Conservation (phyloP, 2,797 vertebrate species). For the Chromis chromis region DNA sequence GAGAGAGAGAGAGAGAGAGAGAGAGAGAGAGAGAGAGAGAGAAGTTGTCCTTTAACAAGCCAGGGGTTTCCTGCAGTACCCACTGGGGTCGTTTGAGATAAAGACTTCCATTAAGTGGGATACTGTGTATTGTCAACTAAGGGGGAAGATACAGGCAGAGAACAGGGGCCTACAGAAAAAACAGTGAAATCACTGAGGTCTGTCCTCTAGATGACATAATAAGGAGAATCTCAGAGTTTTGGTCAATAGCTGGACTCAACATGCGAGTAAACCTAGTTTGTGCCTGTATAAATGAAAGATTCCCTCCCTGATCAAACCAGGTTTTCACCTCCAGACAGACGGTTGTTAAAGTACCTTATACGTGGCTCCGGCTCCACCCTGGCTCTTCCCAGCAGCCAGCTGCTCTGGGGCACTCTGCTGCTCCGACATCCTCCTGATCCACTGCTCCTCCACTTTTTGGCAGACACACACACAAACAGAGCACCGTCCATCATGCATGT, state of each 20-base stretch:
- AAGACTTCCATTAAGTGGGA: background rate
- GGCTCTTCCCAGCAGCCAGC: constrained; percentile 88
- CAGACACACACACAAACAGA: constrained; percentile 49
- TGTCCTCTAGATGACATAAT: no score
- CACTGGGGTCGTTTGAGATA: background rate
- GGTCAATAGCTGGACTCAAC: background rate
- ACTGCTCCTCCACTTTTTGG: constrained; percentile 70
- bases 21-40: constrained; percentile 12
- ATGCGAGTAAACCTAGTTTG: background rate
- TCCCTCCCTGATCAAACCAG: background rate
- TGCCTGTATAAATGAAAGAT: background rate
- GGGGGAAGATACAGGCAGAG: background rate
- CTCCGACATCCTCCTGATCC: constrained; percentile 87
- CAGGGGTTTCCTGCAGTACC: background rate
- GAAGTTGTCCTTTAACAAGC: background rate
- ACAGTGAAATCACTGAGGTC: background rate
- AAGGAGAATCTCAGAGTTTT: background rate
- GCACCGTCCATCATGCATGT: constrained; percentile 36
- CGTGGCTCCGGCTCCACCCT: constrained; percentile 83
- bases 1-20: constrained; percentile 13
- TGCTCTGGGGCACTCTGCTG: constrained; percentile 89
- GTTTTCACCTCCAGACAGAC: background rate
- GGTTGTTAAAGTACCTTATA: constrained; percentile 87
- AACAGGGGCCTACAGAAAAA: background rate
- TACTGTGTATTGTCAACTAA: background rate